phyloP scores from a whole-genome alignment of 2,888 invertebrate genomes.

The Endotricha flammealis region DNA sequence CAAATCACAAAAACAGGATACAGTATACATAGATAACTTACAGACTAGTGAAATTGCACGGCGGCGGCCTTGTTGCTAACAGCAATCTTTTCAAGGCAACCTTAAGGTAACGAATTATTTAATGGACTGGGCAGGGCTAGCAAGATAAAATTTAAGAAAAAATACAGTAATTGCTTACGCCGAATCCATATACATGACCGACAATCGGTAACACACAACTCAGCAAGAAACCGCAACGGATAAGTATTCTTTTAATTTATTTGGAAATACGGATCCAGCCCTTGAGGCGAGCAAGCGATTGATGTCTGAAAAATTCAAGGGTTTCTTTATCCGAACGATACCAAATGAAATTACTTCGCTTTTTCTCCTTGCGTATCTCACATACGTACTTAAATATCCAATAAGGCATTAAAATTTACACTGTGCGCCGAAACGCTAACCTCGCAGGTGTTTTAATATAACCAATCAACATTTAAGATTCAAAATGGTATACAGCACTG shows the following conservation, averaged over 20 bases:
- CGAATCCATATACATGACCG: conserved; percentile 12
- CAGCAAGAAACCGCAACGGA: conserved; percentile 17
- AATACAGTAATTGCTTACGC: conserved; percentile 1
- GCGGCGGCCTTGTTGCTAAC: too few relatives aligned
- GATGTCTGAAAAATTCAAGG: conserved; percentile 32
- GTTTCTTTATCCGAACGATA: conserved; percentile 27
- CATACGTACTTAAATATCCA: conserved; percentile 9
- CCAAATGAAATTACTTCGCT: conserved; percentile 29
- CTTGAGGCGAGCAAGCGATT: conserved; percentile 28
- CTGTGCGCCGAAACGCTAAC: conserved; percentile 3
- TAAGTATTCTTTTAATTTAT: conserved; percentile 31
- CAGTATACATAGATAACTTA: too few relatives aligned
- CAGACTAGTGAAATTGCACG: too few relatives aligned
- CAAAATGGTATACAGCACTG: too few relatives aligned
- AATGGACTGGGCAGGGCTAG: too few relatives aligned
- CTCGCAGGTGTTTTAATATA: conserved; percentile 1
- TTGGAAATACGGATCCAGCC: conserved; percentile 27
- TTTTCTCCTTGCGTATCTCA: conserved; percentile 16
- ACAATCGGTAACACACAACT: conserved; percentile 13
- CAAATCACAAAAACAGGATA: too few relatives aligned
- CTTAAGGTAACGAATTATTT: too few relatives aligned
- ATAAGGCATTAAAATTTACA: conserved; percentile 12
- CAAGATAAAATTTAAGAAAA: too few relatives aligned
- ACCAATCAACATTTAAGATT: too few relatives aligned
- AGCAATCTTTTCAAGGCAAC: too few relatives aligned